Conservation (phyloP, 2,113 vertebrate genomes). For the Pseudolaguvia tuberculata region DNA sequence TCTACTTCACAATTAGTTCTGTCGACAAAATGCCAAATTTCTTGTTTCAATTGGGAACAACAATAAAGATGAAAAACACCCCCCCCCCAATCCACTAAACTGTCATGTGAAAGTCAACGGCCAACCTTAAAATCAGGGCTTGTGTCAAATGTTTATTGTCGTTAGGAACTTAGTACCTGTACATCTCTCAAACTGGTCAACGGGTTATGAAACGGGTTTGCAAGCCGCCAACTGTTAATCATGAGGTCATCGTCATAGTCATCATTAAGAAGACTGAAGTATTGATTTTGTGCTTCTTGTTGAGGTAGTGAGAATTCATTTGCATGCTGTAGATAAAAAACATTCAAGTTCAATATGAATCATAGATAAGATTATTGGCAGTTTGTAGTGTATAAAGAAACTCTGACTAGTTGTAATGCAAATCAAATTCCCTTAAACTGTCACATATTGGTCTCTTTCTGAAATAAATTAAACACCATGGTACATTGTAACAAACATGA, state of each 20-base stretch:
- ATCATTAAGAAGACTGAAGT: slow-evolving; percentile 18
- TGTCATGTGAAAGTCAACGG: too few relatives aligned
- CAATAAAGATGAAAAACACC: too few relatives aligned
- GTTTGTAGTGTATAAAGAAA: neutral
- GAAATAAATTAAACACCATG: neutral
- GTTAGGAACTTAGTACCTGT: slow-evolving; percentile 29
- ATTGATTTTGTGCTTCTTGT: slow-evolving; percentile 33
- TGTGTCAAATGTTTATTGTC: neutral
- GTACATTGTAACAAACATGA: neutral
- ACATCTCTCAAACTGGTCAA: slow-evolving; percentile 8
- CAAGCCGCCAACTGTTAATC: slow-evolving; percentile 31
- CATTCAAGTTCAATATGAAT: neutral
- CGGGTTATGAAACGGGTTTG: slow-evolving; percentile 33
- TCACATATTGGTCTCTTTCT: too few relatives aligned
- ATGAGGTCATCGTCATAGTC: slow-evolving; percentile 41
- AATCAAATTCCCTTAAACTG: too few relatives aligned
- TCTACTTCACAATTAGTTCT: too few relatives aligned
- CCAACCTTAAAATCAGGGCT: too few relatives aligned
- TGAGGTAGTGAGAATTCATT: slow-evolving; percentile 28
- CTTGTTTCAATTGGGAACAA: too few relatives aligned
- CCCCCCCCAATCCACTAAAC: too few relatives aligned
- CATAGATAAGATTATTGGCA: neutral
- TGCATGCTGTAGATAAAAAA: slow-evolving; percentile 39
- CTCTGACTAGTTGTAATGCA: neutral
- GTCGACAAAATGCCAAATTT: too few relatives aligned